Conservation (phyloP, 2,797 vertebrate species). For the Periparus ater region DNA sequence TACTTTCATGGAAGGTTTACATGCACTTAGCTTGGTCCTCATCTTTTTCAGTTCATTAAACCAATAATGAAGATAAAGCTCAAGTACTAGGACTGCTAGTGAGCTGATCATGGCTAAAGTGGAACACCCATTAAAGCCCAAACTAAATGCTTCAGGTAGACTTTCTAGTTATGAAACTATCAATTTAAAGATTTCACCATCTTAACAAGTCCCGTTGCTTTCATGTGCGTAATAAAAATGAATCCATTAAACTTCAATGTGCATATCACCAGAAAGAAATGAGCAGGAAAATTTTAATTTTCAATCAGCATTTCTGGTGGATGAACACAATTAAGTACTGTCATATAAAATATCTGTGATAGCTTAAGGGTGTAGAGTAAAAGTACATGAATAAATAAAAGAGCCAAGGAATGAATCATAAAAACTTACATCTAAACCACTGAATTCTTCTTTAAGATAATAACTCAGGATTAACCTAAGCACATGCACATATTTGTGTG, state of each 20-base stretch:
- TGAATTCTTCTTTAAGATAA: not conserved
- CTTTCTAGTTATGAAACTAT: not conserved
- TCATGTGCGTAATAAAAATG: not conserved
- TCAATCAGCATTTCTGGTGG: slow-evolving; percentile 49
- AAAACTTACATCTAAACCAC: not conserved
- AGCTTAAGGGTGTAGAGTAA: slow-evolving; percentile 15
- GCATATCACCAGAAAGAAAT: slow-evolving; percentile 19
- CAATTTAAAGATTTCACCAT: not conserved
- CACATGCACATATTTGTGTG: not conserved
- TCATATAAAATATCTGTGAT: slow-evolving; percentile 9
- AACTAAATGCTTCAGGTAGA: not conserved
- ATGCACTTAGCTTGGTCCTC: not conserved
- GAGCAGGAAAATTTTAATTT: slow-evolving; percentile 44
- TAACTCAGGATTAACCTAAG: not conserved
- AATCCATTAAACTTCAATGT: slow-evolving; percentile 22
- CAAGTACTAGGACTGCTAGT: not conserved
- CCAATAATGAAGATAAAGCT: not conserved
- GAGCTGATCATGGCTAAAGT: not conserved
- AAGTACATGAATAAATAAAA: slow-evolving; percentile 14
- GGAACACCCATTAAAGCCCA: not conserved
- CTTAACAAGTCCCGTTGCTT: not conserved
- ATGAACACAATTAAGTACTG: slow-evolving; percentile 34
- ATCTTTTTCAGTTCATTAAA: not conserved
- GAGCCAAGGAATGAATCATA: not conserved
- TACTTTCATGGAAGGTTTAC: not conserved